Evolutionary conservation across 1,140 invertebrate species (phyloP), one percentile per base, ranked within the genome.

Genomic region (Drosophila mojavensis): DNA sequence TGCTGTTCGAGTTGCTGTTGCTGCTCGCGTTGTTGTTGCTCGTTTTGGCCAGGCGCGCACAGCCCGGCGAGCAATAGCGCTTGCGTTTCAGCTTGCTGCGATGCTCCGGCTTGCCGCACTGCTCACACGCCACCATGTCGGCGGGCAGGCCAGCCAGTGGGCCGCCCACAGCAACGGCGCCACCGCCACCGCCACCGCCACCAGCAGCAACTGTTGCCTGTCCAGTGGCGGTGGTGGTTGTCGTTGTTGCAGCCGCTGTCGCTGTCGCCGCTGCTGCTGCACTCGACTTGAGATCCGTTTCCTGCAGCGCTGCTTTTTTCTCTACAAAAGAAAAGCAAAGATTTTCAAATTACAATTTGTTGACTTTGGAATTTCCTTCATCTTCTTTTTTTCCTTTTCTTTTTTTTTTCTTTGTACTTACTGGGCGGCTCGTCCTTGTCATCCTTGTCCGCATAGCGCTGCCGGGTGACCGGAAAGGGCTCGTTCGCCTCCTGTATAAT

Each of bases 401-500:
- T 0, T 24, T 24, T 24, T 24, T 20, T 2, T 20, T 20, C n/a
- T 1, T 24, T 24, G 20, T 3, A 91, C 90, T 91, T 41, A 91
- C 91, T 90, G 58, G 95, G 94, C 26, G 96, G 96, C 92, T 97
- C 97, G 65, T 97, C 96, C 6, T 92, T 92, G 43, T 93, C 91
- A 51, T 95, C 82, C 86, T 94, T 91, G 84, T 93, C 80, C 77
- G 94, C 82, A 90, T 93, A 90, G 64, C 94, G 92, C 51, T 92
- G 91, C 9, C 95, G 92, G 93, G 96, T 96, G 63, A 98, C 96
- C 6, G 97, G 96, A 91, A 98, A 98, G 0, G 97, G 97, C 93
- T 97, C 96, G 2, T 95, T 96, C 0, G 96, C 96, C 94, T 99
- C 98, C 93, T 98, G 98, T 81, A 99, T 99, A 3, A 99, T 96